A percentile compares a stretch with the other conserved stretches of the same genome.
Evolutionary conservation across 1,140 invertebrate genomes (phyloP).

Genomic region (Apolygus lucorum): DNA sequence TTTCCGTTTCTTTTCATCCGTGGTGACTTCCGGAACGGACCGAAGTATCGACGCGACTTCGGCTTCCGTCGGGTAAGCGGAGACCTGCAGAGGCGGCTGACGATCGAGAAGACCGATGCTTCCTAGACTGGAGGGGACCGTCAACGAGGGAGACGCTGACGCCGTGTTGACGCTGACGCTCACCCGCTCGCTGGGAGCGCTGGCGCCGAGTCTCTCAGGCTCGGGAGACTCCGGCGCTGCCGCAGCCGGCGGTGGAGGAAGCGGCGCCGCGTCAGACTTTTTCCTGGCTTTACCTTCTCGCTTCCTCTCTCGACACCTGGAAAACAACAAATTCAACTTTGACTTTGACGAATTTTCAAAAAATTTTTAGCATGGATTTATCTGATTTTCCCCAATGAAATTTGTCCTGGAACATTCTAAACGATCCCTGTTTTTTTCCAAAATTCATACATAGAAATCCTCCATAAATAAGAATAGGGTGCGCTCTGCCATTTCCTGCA

Average conservation of each 20-base stretch:
- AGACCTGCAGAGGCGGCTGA: neutral
- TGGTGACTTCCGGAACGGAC: slow-evolving; percentile 30
- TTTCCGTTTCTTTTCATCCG: slow-evolving; percentile 35
- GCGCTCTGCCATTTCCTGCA: no score
- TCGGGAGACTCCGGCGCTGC: neutral
- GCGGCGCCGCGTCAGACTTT: neutral
- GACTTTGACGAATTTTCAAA: no score
- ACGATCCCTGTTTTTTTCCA: no score
- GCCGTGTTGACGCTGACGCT: slow-evolving; percentile 21
- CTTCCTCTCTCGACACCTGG: slow-evolving; percentile 4
- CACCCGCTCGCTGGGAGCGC: slow-evolving; percentile 12
- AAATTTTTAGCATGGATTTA: no score
- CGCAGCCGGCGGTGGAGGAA: neutral
- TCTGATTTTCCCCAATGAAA: no score
- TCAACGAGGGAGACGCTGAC: neutral
- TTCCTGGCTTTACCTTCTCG: slow-evolving; percentile 9
- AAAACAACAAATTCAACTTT: neutral
- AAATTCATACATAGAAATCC: no score
- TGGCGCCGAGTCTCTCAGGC: slow-evolving; percentile 19
- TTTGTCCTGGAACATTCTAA: no score
- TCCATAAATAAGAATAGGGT: no score
- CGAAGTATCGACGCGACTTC: slow-evolving; percentile 36
- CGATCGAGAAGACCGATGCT: neutral
- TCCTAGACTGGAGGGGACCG: neutral
- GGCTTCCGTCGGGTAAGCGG: slow-evolving; percentile 31